These are phyloP conservation scores for Chromobotia macracanthus DNA, from an alignment of 2,797 vertebrate species.

Conservation along the genomic window DNA sequence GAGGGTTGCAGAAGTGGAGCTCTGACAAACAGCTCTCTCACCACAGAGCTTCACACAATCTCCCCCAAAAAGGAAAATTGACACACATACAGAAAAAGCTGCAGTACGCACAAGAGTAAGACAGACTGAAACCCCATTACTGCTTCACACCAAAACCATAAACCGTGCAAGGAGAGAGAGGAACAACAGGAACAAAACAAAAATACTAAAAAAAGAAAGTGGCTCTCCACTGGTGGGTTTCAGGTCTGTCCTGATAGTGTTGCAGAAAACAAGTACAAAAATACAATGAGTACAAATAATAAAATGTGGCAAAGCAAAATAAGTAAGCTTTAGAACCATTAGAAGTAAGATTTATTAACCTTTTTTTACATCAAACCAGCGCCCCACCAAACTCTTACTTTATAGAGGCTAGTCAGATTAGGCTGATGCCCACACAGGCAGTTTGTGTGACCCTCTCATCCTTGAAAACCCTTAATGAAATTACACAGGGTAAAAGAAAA, in stretches of 20 bases:
- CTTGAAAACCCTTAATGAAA: too few species aligned
- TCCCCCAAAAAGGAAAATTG: conserved; percentile 25
- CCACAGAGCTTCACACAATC: conserved; percentile 37
- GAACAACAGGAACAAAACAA: conserved; percentile 18
- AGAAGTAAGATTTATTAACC: too few species aligned
- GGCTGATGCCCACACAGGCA: too few species aligned
- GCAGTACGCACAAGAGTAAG: neutral
- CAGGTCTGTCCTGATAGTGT: neutral
- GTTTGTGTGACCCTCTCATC: too few species aligned
- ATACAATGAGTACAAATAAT: neutral
- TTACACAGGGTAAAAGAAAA: too few species aligned
- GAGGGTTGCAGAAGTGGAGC: conserved; percentile 16
- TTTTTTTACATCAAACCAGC: too few species aligned
- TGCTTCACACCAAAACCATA: conserved; percentile 10
- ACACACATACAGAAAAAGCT: neutral
- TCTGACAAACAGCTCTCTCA: conserved; percentile 19
- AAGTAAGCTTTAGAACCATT: neutral
- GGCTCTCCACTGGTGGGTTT: neutral
- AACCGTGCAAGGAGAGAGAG: conserved; percentile 1
- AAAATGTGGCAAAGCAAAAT: neutral
- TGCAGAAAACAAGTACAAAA: neutral
- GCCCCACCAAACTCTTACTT: neutral
- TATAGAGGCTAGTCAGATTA: neutral
- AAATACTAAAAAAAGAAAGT: neutral
- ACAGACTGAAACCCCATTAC: neutral